These are phyloP conservation scores for Otus scops DNA, from an alignment of 2,797 vertebrate species.

Conservation along the genomic window DNA sequence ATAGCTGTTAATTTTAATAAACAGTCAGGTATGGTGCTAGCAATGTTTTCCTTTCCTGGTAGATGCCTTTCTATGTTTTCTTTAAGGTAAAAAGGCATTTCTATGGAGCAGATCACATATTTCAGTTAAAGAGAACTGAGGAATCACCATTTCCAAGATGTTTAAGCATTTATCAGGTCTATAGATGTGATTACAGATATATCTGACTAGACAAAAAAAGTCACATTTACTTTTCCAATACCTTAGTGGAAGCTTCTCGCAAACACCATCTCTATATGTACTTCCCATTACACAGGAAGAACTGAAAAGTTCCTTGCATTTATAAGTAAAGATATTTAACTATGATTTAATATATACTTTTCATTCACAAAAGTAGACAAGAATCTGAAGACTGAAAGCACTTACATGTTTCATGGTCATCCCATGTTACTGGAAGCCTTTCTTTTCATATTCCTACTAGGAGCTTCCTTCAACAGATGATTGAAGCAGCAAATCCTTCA, in stretches of 20 bases:
- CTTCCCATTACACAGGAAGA: not conserved
- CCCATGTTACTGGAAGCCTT: not conserved
- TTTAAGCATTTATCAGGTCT: not conserved
- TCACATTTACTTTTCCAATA: not conserved
- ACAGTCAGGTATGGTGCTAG: not conserved
- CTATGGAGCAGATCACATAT: not conserved
- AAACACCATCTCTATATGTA: not conserved
- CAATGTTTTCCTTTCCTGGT: not conserved
- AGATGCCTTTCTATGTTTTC: not conserved
- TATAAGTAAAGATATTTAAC: not conserved
- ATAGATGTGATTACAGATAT: not conserved
- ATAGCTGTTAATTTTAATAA: not conserved
- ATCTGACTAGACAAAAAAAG: not conserved
- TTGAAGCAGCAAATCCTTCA: not conserved
- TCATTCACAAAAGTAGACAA: not conserved
- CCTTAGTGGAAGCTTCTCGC: not conserved
- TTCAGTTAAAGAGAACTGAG: not conserved
- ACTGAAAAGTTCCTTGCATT: not conserved
- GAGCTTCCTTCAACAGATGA: not conserved
- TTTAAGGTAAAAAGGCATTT: not conserved
- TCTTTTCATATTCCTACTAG: not conserved
- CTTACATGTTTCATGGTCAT: not conserved
- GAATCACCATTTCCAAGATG: not conserved
- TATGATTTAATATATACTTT: not conserved
- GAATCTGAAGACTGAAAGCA: not conserved